Percentiles rank a stretch among this genome's conserved stretches.
Conservation (phyloP, 2,113 vertebrate species). For the Xenus cinereus region DNA sequence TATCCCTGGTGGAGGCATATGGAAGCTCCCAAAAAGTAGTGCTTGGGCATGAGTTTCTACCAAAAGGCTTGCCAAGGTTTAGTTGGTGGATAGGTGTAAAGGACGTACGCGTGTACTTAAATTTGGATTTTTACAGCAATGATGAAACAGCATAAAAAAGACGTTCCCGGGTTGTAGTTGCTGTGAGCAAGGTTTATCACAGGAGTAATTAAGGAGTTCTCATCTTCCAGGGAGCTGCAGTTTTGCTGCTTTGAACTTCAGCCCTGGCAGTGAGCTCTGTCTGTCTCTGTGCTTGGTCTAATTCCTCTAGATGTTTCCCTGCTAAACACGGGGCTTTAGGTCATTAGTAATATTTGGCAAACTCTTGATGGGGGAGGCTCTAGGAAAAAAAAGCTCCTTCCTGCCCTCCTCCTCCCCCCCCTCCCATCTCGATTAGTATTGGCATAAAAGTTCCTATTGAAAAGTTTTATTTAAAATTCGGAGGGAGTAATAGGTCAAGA, state of each 20-base stretch:
- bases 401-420: background rate
- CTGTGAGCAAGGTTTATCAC: background rate
- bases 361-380: background rate
- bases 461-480: background rate
- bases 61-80: background rate
- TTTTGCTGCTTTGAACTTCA: background rate
- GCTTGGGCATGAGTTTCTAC: background rate
- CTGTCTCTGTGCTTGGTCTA: background rate
- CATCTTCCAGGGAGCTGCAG: background rate
- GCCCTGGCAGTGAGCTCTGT: background rate
- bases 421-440: fast-evolving
- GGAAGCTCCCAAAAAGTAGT: background rate
- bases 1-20: background rate
- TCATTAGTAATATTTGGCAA: background rate
- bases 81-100: background rate
- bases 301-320: background rate
- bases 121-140: background rate
- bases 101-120: background rate
- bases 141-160: background rate
- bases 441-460: background rate
- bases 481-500: background rate
- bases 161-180: background rate
- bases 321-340: background rate
- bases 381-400: background rate
- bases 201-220: background rate